Percentiles rank a stretch among this genome's conserved stretches.
Evolutionary conservation across 2,113 vertebrate genomes (phyloP).

Genomic region (Microcebus murinus): DNA sequence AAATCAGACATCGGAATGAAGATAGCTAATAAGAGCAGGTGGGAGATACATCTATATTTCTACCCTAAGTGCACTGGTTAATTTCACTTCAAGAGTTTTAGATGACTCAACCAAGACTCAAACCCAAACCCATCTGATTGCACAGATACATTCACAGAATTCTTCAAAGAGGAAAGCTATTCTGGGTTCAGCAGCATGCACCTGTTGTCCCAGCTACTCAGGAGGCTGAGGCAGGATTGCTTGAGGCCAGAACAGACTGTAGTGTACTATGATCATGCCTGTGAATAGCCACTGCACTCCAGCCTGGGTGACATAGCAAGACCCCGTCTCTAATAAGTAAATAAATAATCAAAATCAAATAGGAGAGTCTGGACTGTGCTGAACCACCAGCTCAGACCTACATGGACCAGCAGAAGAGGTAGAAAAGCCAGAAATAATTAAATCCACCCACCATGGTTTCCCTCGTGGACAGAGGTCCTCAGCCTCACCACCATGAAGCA

Average conservation of each 20-base stretch:
- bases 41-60: background rate
- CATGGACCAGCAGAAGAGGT: background rate
- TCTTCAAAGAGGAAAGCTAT: background rate
- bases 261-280: no score
- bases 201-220: no score
- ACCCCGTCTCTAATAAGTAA: no score
- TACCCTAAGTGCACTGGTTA: background rate
- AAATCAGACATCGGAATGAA: background rate
- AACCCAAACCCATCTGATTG: background rate
- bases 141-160: background rate
- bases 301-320: no score
- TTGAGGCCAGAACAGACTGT: no score
- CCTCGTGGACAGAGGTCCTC: background rate
- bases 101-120: background rate
- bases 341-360: no score
- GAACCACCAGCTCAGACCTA: background rate
- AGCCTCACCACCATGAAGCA: no score
- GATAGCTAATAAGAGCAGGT: background rate
- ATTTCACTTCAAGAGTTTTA: background rate
- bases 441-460: background rate
- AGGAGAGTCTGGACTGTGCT: background rate
- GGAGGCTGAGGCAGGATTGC: no score
- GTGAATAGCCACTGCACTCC: no score
- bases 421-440: background rate
- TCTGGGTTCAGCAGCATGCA: no score